Evolutionary conservation across 2,113 vertebrate species (phyloP), one percentile per base, ranked within the genome.

Genomic region (Syrmaticus mikado): DNA sequence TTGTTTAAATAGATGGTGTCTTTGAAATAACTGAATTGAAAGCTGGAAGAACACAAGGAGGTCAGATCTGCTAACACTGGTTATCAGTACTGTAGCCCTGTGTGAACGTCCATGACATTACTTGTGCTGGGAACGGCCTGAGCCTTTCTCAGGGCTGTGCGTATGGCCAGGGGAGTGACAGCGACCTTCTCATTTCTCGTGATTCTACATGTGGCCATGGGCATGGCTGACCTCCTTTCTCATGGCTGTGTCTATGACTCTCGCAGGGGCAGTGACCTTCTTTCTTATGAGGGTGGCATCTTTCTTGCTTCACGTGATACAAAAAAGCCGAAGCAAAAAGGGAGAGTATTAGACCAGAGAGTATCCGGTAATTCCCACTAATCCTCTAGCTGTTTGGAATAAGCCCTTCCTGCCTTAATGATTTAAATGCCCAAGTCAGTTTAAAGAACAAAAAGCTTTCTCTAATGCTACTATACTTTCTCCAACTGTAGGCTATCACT

Each of bases 381-480:
- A 96, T 95, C 93, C 81, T 67, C 75, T 72, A 71, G 66, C 87
- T 78, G 75, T 87, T 96, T 95, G 94, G 79, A 84, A 27, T 92
- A 89, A 97, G 91, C 82, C 62, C 60, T 94, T 95, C 91, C 92
- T 87, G 87, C 81, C 92, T 96, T 95, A 94, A 95, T 89, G 88
- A 86, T 48, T 79, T 85, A 90, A 90, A 93, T 55, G 70, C 92
- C 81, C 25, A 22, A 89, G 94, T 82, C 36, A 84, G 73, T 85
- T 90, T 85, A 87, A 91, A 89, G 92, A 95, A 82, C 73, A 89
- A 85, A 93, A 94, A 74, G 66, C 66, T 87, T 95, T 91, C 77
- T 52, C 66, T 89, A 66, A 88, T 91, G 77, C 65, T 30, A 17
- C 73, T 38, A 38, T 75, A 82, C 20, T 67, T n/a, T 77, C 20